Conservation (phyloP, 2,797 vertebrate genomes). For the Odontamblyopus rebecca region DNA sequence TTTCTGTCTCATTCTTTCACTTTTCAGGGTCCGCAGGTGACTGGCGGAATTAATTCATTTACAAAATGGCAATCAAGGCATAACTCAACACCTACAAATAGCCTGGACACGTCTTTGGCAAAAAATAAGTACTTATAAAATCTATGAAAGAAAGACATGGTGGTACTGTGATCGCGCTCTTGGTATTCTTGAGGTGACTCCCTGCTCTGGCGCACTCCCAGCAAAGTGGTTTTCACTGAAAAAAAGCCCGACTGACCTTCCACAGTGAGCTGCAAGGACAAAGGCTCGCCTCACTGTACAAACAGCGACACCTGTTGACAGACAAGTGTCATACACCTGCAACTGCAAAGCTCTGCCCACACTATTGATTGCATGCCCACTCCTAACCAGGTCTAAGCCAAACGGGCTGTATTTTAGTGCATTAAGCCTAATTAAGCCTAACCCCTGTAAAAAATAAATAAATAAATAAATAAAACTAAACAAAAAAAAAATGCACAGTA, state of each 20-base stretch:
- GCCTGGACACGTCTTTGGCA: constrained; percentile 4
- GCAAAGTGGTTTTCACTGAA: constrained; percentile 43
- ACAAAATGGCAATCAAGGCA: constrained; percentile 14
- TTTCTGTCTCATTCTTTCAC: not conserved
- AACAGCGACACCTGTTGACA: constrained; percentile 72
- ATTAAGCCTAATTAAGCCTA: not conserved
- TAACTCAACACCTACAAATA: constrained; percentile 11
- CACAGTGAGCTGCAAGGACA: constrained; percentile 61
- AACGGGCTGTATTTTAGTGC: not conserved
- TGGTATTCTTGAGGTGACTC: constrained; percentile 29
- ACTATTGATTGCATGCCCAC: no score
- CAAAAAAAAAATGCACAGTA: not conserved
- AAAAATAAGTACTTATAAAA: constrained; percentile 17
- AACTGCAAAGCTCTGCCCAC: constrained; percentile 7
- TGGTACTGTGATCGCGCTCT: constrained; percentile 10
- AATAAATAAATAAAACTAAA: no score
- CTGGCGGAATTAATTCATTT: constrained; percentile 24
- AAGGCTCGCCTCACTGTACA: constrained; percentile 40
- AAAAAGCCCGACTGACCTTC: constrained; percentile 60
- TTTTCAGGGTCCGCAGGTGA: constrained; percentile 5
- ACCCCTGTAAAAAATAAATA: not conserved
- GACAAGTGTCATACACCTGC: constrained; percentile 12
- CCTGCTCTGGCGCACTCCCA: constrained; percentile 56
- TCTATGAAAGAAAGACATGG: constrained; percentile 10
- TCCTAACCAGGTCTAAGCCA: not conserved